These are phyloP conservation scores for Manis javanica DNA, from an alignment of 2,797 vertebrate genomes.

Conservation along the genomic window DNA sequence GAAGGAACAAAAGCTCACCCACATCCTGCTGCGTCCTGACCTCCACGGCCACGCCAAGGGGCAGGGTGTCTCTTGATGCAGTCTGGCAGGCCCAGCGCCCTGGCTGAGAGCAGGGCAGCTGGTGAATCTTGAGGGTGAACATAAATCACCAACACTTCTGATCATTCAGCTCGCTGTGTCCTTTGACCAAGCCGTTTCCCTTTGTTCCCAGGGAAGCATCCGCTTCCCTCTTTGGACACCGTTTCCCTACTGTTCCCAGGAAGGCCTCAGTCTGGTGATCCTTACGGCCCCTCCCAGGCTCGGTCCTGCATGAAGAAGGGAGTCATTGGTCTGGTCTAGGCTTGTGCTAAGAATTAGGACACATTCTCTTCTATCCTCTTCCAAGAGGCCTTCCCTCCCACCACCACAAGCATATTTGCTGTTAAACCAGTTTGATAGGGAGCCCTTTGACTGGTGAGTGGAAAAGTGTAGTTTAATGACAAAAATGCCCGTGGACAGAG, in stretches of 20 bases:
- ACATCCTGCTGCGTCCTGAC: not conserved
- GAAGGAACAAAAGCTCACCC: not conserved
- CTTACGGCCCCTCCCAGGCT: not conserved
- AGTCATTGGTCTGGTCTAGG: not conserved
- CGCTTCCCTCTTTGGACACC: not conserved
- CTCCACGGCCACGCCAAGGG: not conserved
- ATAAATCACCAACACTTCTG: not conserved
- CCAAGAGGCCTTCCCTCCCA: not conserved
- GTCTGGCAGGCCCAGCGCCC: not conserved
- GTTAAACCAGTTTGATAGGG: not conserved
- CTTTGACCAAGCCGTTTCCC: not conserved
- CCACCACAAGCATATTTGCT: not conserved
- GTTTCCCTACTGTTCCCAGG: not conserved
- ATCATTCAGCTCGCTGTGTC: not conserved
- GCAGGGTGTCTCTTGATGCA: not conserved
- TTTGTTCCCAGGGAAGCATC: no score
- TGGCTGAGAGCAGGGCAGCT: fast-evolving
- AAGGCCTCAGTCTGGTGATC: not conserved
- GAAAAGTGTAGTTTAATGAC: not conserved
- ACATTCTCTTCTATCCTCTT: not conserved
- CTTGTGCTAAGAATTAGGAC: not conserved
- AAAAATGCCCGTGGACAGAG: not conserved
- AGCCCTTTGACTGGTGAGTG: not conserved
- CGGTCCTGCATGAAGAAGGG: not conserved
- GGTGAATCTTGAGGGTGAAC: not conserved